phyloP scores from a whole-genome alignment of 2,888 invertebrate species.

The Brachyptera putata region DNA sequence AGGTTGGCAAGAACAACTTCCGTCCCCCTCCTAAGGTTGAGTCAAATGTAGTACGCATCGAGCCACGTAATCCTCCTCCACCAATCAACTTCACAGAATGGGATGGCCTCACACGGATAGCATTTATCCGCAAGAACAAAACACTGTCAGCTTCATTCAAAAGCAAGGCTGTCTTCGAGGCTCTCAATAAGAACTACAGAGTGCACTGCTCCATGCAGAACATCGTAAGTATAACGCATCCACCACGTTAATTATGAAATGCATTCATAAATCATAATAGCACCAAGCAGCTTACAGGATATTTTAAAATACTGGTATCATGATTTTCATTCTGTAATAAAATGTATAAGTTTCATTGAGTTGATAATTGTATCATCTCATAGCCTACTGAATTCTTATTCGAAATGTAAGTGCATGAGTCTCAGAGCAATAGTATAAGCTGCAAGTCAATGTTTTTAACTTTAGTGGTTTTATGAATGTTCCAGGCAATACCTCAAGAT shows the following conservation, averaged over 20 bases:
- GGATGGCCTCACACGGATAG: constrained; percentile 95
- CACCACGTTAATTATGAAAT: no score
- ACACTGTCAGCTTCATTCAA: constrained; percentile 87
- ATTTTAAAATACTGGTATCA: no score
- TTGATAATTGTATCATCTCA: no score
- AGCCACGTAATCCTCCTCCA: constrained; percentile 95
- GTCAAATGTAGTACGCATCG: constrained; percentile 95
- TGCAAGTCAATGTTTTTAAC: no score
- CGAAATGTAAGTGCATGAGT: no score
- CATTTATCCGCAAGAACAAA: constrained; percentile 95
- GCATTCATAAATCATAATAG: no score
- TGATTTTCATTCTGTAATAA: no score
- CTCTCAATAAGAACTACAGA: constrained; percentile 87
- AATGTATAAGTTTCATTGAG: no score
- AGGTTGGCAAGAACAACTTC: constrained; percentile 97
- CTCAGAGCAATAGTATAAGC: no score
- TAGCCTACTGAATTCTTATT: no score
- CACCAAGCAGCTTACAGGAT: no score
- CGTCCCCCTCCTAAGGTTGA: constrained; percentile 98
- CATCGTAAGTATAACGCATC: constrained; percentile 58
- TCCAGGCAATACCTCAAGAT: constrained; percentile 67
- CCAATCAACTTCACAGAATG: constrained; percentile 95
- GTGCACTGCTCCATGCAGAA: constrained; percentile 84
- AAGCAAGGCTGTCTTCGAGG: constrained; percentile 74
- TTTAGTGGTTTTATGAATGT: no score